These are phyloP conservation scores for Mythimna pallens DNA, from an alignment of 2,888 invertebrate genomes.

Conservation along the genomic window DNA sequence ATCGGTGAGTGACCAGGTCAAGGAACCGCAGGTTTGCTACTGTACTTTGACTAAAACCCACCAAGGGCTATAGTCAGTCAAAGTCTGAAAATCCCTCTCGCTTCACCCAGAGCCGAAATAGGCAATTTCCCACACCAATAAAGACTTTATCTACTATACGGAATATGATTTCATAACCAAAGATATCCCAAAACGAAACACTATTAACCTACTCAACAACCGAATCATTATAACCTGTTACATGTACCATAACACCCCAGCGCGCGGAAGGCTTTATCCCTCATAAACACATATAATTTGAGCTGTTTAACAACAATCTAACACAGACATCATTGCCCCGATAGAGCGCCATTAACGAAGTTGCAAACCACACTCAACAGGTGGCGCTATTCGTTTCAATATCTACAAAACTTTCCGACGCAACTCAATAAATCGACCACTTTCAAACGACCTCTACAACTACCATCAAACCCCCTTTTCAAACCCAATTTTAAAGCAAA, in stretches of 20 bases:
- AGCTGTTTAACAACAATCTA: slow-evolving; percentile 69
- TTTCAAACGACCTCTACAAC: slow-evolving; percentile 68
- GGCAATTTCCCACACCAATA: too few species aligned
- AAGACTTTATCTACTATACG: too few species aligned
- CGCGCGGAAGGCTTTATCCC: slow-evolving; percentile 57
- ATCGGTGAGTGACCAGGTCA: too few species aligned
- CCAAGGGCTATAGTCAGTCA: too few species aligned
- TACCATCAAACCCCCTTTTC: slow-evolving; percentile 52
- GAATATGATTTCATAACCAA: neutral
- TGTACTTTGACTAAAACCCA: too few species aligned
- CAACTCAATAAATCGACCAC: slow-evolving; percentile 87
- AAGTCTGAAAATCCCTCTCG: too few species aligned
- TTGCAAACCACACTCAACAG: slow-evolving; percentile 86
- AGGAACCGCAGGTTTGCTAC: too few species aligned
- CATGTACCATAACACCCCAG: slow-evolving; percentile 39
- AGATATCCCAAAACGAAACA: neutral
- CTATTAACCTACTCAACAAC: slow-evolving; percentile 23
- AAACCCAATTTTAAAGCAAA: slow-evolving; percentile 56
- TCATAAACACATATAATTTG: slow-evolving; percentile 67
- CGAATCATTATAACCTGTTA: slow-evolving; percentile 57
- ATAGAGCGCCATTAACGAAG: slow-evolving; percentile 86
- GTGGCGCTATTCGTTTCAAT: slow-evolving; percentile 90
- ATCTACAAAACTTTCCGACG: slow-evolving; percentile 89
- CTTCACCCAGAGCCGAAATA: fast-evolving
- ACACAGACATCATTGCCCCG: slow-evolving; percentile 76